A percentile compares a stretch with the other conserved stretches of the same genome.
These are phyloP conservation scores for Tenthredo distinguenda DNA, from an alignment of 2,888 invertebrate genomes.

Conservation along the genomic window DNA sequence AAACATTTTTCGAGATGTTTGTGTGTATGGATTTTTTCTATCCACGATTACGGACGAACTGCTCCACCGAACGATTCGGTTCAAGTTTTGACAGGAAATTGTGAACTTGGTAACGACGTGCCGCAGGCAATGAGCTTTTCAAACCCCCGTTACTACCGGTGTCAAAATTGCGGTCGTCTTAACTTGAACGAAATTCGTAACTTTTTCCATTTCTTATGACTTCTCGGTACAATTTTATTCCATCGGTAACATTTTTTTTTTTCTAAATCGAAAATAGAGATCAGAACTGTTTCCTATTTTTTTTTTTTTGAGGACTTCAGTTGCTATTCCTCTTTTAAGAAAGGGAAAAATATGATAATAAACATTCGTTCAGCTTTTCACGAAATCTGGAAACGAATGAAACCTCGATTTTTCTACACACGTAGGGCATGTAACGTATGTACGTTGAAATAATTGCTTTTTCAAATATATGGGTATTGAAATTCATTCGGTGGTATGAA, in stretches of 20 bases:
- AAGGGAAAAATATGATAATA: no score
- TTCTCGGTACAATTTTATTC: background rate
- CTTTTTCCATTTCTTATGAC: background rate
- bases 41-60: background rate
- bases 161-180: background rate
- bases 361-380: background rate
- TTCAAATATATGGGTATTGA: constrained; percentile 20
- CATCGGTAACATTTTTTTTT: background rate
- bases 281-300: background rate
- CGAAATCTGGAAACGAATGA: constrained; percentile 18
- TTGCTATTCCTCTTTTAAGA: background rate
- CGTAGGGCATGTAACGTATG: no score
- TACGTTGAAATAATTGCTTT: constrained; percentile 12
- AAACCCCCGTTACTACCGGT: background rate
- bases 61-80: background rate
- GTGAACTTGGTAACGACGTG: background rate
- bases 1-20: background rate
- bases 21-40: background rate
- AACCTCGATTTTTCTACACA: background rate
- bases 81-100: background rate
- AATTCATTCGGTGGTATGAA: constrained; percentile 21
- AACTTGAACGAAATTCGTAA: background rate
- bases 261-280: background rate
- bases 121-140: background rate
- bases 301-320: background rate